Conservation (phyloP, 2,797 vertebrate species). For the Zonotrichia albicollis region DNA sequence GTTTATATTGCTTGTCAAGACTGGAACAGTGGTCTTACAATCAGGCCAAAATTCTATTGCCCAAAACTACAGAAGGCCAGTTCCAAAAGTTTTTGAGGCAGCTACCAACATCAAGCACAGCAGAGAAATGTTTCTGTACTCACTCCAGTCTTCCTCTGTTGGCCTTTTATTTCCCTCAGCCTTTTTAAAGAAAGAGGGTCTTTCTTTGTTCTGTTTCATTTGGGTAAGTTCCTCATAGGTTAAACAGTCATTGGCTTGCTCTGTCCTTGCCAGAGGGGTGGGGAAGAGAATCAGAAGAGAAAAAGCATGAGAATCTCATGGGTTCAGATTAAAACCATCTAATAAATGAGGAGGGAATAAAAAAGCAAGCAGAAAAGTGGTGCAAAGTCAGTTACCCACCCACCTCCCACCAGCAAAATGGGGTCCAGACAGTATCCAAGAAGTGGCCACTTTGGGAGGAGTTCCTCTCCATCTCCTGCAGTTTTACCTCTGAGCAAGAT, state of each 20-base stretch:
- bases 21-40: background rate
- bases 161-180: background rate
- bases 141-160: background rate
- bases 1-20: background rate
- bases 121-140: background rate
- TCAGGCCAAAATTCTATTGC: background rate
- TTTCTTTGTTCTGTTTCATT: background rate
- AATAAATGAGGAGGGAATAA: background rate
- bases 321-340: background rate
- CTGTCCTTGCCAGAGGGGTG: background rate
- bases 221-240: rapidly evolving
- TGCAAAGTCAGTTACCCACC: background rate
- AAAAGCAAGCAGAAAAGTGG: background rate
- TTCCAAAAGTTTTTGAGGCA: background rate
- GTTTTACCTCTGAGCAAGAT: rapidly evolving
- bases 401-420: background rate
- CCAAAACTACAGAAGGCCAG: background rate
- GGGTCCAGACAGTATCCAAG: background rate
- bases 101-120: background rate
- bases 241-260: background rate
- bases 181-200: background rate
- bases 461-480: background rate
- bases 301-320: background rate
- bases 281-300: background rate
- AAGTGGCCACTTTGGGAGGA: background rate